These are phyloP conservation scores for Bostrychus sinensis DNA, from an alignment of 2,113 vertebrate genomes.

Conservation along the genomic window DNA sequence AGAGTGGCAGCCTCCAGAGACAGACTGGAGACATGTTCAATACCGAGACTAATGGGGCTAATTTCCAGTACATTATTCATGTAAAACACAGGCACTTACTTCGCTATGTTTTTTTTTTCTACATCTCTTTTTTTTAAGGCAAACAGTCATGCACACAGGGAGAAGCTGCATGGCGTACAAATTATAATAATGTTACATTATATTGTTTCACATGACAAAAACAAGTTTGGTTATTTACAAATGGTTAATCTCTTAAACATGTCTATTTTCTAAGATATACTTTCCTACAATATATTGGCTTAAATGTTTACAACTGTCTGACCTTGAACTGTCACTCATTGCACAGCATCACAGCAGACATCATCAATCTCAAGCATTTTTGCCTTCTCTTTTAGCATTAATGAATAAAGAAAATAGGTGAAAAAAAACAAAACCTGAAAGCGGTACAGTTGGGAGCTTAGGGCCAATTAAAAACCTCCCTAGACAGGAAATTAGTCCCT, in stretches of 20 bases:
- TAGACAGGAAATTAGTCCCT: constrained; percentile 69
- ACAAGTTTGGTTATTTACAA: neutral
- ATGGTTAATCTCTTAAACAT: neutral
- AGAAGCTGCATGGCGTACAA: constrained; percentile 31
- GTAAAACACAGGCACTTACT: constrained; percentile 74
- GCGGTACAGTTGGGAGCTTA: constrained; percentile 59
- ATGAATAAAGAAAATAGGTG: constrained; percentile 35
- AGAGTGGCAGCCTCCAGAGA: constrained; percentile 76
- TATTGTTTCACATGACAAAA: neutral
- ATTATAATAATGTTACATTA: constrained; percentile 38
- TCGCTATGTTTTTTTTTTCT: constrained; percentile 46
- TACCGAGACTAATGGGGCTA: constrained; percentile 80
- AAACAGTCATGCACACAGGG: constrained; percentile 5
- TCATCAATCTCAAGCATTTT: constrained; percentile 18
- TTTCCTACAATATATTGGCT: constrained; percentile 44
- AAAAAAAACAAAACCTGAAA: constrained; percentile 40
- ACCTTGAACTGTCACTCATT: constrained; percentile 45
- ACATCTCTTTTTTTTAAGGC: constrained; percentile 38
- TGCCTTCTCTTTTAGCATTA: constrained; percentile 51
- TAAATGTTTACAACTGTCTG: constrained; percentile 8
- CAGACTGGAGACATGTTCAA: constrained; percentile 74
- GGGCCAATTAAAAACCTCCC: constrained; percentile 73
- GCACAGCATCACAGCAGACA: constrained; percentile 26
- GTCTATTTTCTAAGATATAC: constrained; percentile 9
- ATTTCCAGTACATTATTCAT: constrained; percentile 81